Conservation (phyloP, 2,113 vertebrate genomes). For the Amphiprion percula region DNA sequence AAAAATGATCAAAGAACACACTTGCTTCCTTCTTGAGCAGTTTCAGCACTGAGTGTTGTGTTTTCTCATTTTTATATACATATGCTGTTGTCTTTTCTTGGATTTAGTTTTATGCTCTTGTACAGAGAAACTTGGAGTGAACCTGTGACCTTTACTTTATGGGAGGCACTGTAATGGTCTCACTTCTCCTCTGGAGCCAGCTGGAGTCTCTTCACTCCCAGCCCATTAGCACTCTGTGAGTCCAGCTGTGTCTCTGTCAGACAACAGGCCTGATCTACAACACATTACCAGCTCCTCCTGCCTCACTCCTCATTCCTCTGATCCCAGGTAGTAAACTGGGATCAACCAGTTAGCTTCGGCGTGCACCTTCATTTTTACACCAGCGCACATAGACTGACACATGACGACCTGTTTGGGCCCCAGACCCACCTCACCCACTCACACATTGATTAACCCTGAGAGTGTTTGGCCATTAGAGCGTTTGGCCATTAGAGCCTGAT, state of each 20-base stretch:
- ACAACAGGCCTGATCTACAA: conserved; percentile 47
- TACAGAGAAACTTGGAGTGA: conserved; percentile 61
- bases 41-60: neutral
- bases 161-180: conserved; percentile 57
- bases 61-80: neutral
- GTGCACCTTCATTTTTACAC: conserved; percentile 17
- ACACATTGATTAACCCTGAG: conserved; percentile 78
- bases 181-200: conserved; percentile 65
- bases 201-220: conserved; percentile 71
- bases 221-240: conserved; percentile 60
- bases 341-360: conserved; percentile 37
- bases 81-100: neutral
- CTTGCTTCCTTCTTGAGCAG: too few species aligned
- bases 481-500: conserved; percentile 79
- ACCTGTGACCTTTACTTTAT: conserved; percentile 71
- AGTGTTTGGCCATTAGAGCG: conserved; percentile 80
- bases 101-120: conserved; percentile 54
- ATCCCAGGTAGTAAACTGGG: conserved; percentile 33
- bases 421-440: conserved; percentile 52
- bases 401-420: conserved; percentile 61
- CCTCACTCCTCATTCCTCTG: conserved; percentile 28
- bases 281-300: conserved; percentile 48
- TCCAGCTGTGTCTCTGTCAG: conserved; percentile 64
- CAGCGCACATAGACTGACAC: conserved; percentile 10
- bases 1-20: too few species aligned